A percentile compares a stretch with the other conserved stretches of the same genome.
Evolutionary conservation across 2,888 invertebrate genomes (phyloP).

Genomic region (Microdon myrmicae): DNA sequence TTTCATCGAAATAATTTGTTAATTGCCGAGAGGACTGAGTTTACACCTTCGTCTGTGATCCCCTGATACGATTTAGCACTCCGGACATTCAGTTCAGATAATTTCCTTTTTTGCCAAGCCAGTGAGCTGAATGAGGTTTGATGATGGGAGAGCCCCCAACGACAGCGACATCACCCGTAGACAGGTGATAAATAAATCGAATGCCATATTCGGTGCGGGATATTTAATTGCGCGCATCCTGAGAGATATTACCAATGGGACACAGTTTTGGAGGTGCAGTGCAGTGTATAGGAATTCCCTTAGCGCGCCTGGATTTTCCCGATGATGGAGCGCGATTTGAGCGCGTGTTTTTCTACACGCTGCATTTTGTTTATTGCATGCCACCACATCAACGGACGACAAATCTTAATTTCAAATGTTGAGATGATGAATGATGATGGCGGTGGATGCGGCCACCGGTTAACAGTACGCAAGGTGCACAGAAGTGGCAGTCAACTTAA

Average conservation of each 20-base stretch:
- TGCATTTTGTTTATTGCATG: constrained; percentile 38
- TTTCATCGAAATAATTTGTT: constrained; percentile 48
- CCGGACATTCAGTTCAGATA: constrained; percentile 27
- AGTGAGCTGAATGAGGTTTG: constrained; percentile 24
- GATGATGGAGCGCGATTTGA: too few relatives aligned
- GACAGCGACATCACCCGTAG: constrained; percentile 48
- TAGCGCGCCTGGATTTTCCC: constrained; percentile 32
- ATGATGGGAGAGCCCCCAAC: constrained; percentile 35
- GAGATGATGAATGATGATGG: constrained; percentile 49
- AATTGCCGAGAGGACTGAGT: constrained; percentile 42
- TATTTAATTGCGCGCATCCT: constrained; percentile 53
- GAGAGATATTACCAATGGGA: constrained; percentile 51
- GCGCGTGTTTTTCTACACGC: constrained; percentile 8
- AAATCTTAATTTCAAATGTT: constrained; percentile 44
- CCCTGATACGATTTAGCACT: constrained; percentile 51
- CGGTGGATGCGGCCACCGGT: neutral
- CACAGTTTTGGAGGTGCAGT: constrained; percentile 51
- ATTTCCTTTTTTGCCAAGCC: constrained; percentile 41
- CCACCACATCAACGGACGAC: constrained; percentile 24
- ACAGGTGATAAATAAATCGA: constrained; percentile 65
- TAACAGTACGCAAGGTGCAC: constrained; percentile 12
- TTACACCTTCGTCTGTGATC: constrained; percentile 29
- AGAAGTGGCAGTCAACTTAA: constrained; percentile 45
- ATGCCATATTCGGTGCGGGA: constrained; percentile 53
- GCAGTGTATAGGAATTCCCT: constrained; percentile 50